Percentiles rank a stretch among this genome's conserved stretches.
Evolutionary conservation across 2,797 vertebrate genomes (phyloP).

Genomic region (Channa striata): DNA sequence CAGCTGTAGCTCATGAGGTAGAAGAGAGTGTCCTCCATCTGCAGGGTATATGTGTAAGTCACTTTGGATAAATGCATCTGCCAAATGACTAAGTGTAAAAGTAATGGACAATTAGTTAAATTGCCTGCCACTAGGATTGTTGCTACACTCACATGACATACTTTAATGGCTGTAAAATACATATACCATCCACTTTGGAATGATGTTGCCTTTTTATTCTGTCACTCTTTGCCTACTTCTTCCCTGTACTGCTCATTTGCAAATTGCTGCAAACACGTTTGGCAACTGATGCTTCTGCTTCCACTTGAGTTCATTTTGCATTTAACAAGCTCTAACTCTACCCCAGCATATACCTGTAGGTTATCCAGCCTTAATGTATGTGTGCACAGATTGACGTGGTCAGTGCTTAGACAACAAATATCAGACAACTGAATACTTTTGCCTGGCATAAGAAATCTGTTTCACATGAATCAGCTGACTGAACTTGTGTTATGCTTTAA

Average conservation of each 20-base stretch:
- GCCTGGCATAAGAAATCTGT: slow-evolving; percentile 37
- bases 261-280: slow-evolving; percentile 19
- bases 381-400: slow-evolving; percentile 12
- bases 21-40: too few relatives aligned
- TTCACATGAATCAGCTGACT: slow-evolving; percentile 38
- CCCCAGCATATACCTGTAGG: slow-evolving; percentile 10
- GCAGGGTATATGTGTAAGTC: too few relatives aligned
- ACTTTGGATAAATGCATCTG: too few relatives aligned
- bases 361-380: slow-evolving; percentile 5
- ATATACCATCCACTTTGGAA: not conserved
- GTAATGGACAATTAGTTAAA: too few relatives aligned
- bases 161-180: too few relatives aligned
- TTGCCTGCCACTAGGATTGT: too few relatives aligned
- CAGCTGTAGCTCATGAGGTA: too few relatives aligned
- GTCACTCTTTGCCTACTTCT: not conserved
- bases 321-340: slow-evolving; percentile 17
- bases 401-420: slow-evolving; percentile 56
- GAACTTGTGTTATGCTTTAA: slow-evolving; percentile 44
- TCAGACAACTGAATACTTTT: slow-evolving; percentile 69
- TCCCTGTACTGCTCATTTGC: slow-evolving; percentile 10
- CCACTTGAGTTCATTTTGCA: slow-evolving; percentile 13
- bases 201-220: slow-evolving; percentile 1
- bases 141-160: too few relatives aligned
- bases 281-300: slow-evolving; percentile 4
- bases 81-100: too few relatives aligned